Base-by-base conservation (phyloP, 2,797 vertebrate genomes). In the Cryptoprocta ferox region DNA sequence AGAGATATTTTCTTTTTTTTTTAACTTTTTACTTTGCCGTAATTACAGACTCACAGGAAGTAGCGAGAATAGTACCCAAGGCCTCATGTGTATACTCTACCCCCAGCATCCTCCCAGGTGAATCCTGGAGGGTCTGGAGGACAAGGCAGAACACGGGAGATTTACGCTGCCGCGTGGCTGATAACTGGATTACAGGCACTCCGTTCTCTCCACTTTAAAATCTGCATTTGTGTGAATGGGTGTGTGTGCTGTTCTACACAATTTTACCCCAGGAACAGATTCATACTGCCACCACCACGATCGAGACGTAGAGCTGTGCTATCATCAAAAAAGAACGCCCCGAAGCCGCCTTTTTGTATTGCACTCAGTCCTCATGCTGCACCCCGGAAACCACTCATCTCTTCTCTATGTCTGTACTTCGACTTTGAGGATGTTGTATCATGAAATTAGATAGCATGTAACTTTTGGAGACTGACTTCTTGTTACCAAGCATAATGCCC, bases 141-240 rank as follows among this genome's bases (percentile, higher is more conserved):
- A 39, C n/a, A 45, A 6, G 15, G n/a, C 19, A 39, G 32, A 11
- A 30, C 11, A 26, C 65, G 39, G 95, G 56, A 80, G 61, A 21
- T 19, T 5, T 15, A n/a, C 0, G 5, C 9, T 5, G 32, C 4
- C 13, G n/a, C 15, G 3, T 8, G 18, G 19, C 30, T 16, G 56
- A 12, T 39, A 28, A 37, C 28, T 3, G 16, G 19, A 76, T 39
- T 7, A 8, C 2, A 50, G 59, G 35, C 11, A 6, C 35, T 89
- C 30, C 9, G 4, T 48, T 56, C 89, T 59, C 68, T n/a, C 7
- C 19, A 13, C 5, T 4, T 6, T 28, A 32, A 42, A 26, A 28
- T 12, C 5, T 39, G 32, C 7, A 2, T 26, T n/a, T 5, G 28
- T 24, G 15, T 30, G 26, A 16, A 6, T 28, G 45, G 24, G 66